A percentile compares a stretch with the other conserved stretches of the same genome.
These are phyloP conservation scores for Perdita meconis DNA, from an alignment of 2,888 invertebrate species.

Conservation along the genomic window DNA sequence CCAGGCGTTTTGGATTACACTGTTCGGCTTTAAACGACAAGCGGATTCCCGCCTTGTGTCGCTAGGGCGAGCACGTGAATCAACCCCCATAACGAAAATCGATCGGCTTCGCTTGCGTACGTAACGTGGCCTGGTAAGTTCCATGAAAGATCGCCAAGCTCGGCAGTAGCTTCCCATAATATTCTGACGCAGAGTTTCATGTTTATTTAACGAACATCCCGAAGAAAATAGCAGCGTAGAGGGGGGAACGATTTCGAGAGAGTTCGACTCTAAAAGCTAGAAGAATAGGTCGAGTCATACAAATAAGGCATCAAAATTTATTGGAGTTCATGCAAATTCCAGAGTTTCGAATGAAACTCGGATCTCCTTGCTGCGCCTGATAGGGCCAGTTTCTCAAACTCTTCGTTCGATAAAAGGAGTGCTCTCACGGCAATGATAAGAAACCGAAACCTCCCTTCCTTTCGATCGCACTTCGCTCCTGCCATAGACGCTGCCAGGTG, in stretches of 20 bases:
- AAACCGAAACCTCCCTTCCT: background rate
- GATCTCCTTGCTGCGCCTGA: conserved; percentile 9
- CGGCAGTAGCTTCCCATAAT: conserved; percentile 33
- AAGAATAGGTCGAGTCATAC: conserved; percentile 4
- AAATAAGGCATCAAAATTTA: conserved; percentile 35
- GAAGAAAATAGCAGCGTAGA: conserved; percentile 25
- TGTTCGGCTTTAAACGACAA: conserved; percentile 52
- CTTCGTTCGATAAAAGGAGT: background rate
- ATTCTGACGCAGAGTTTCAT: conserved; percentile 34
- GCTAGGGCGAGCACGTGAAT: conserved; percentile 68
- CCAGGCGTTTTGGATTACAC: conserved; percentile 60
- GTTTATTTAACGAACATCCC: conserved; percentile 2
- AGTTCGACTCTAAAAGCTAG: conserved; percentile 28
- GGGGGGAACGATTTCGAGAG: conserved; percentile 57
- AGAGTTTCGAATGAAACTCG: conserved; percentile 21
- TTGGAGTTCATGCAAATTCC: conserved; percentile 26
- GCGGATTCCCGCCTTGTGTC: conserved; percentile 66
- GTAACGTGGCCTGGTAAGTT: conserved; percentile 67
- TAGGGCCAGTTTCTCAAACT: conserved; percentile 1
- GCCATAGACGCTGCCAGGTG: background rate
- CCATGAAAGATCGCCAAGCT: conserved; percentile 25
- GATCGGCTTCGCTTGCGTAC: conserved; percentile 57
- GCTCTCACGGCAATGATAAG: background rate
- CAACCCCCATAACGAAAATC: conserved; percentile 64
- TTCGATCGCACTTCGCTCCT: background rate